Base-by-base conservation (phyloP, 2,113 vertebrate species). In the Tragelaphus imberbis region DNA sequence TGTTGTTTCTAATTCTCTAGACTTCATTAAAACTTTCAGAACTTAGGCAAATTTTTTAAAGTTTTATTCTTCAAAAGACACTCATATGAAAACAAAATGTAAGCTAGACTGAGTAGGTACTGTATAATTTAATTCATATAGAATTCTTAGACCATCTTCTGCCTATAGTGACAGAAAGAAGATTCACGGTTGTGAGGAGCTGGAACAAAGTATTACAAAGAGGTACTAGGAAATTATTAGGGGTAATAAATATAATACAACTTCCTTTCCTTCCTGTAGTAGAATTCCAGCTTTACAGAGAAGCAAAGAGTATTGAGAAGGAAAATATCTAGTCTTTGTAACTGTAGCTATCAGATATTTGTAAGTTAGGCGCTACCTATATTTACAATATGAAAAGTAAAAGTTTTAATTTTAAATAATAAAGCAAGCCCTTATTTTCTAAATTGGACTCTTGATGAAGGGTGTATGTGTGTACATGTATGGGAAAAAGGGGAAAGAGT, bases 61-160 rank as follows among this genome's bases (percentile, higher is more conserved):
- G 55, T 81, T 89, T 68, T 68, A 5, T 77, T 91, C 36, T 85
- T 94, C 55, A 91, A 95, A 97, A 97, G 95, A 95, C 12, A 96
- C 7, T 84, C 14, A 75, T 65, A 94, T 51, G 63, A 93, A 95
- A 91, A 63, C 61, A n/a, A 47, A 96, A 92, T 13, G 3, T 17
- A 80, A 95, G 19, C 58, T 51, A 58, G 40, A 75, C 12, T 63
- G 30, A 90, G 33, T 71, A 71, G 68, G 36, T 77, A 77, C 40
- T 77, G 23, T 44, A 7, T 77, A 77, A 44, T 44, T 77, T 77
- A 77, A 44, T 44, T 44, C 23, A 44, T 44, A 77, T 77, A 44
- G 71, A 92, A 79, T 51, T 96, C 17, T 84, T 84, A 95, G 77
- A 84, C 58, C 58, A 80, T 79, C 55, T 89, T 89, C 56, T 92